Base-by-base conservation (phyloP, 35 echinoderm and acorn worm species). In the Acanthaster planci region DNA sequence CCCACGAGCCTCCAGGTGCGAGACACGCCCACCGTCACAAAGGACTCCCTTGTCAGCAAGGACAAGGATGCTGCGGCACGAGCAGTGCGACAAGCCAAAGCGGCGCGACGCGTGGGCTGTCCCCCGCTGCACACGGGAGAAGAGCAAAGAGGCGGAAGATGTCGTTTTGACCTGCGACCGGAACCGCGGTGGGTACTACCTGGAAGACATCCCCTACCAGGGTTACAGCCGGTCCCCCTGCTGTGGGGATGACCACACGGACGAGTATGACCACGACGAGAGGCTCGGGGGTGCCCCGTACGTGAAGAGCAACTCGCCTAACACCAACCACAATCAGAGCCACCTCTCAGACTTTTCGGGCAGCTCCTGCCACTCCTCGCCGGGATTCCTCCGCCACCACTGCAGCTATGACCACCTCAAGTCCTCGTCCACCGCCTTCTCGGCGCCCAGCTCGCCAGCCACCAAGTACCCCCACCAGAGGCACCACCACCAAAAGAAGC, bases 301-400 rank as follows among this genome's bases (percentile, higher is more conserved):
- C 34, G 30, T 72, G 64, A 72, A 72, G 64, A 72, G 30, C 29
- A 72, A 72, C 64, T 72, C 64, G 19, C 27, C 56, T 0, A 72
- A 29, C 23, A 26, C 64, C 34, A 72, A 72, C 34, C 9, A 72
- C 34, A 72, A 26, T 34, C 64, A 72, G 64, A 72, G 64, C 34
- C 64, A 72, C 34, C n/a, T n/a, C n/a, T 72, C 30, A 26, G 64
- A 72, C 34, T 72, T 31, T 26, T 72, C 64, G 14, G 34, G 26
- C 22, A 86, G 84, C 42, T 86, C 84, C 7, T 77, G 67, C 29
- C 64, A 86, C 75, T 86, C 84, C 12, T 86, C 84, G 35, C 84
- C 84, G 39, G 76, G 67, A 10, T 59, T 86, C 39, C 77, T 76
- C 14, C 23, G 64, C 14, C 64, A 72, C 7, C 84, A 86, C 44